These are phyloP conservation scores for Augiades crinisus DNA, from an alignment of 2,888 invertebrate genomes.

Conservation along the genomic window DNA sequence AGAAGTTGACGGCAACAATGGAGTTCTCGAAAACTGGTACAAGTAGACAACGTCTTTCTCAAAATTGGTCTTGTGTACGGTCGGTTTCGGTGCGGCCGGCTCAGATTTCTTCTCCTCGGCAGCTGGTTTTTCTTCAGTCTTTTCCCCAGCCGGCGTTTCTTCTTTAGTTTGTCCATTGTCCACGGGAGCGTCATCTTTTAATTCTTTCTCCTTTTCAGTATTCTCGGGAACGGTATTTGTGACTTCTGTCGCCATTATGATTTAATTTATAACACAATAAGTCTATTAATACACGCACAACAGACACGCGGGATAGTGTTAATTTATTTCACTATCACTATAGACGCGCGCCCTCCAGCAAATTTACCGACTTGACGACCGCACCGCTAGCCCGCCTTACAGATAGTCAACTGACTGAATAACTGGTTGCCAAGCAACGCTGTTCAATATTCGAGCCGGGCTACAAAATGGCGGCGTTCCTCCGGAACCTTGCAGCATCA, in stretches of 20 bases:
- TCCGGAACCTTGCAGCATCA: conserved; percentile 17
- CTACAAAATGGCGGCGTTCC: conserved; percentile 47
- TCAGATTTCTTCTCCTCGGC: conserved; percentile 81
- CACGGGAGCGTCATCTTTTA: conserved; percentile 77
- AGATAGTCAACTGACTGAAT: conserved; percentile 42
- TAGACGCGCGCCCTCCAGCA: conserved; percentile 35
- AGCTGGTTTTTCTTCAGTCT: conserved; percentile 61
- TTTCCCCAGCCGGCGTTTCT: conserved; percentile 67
- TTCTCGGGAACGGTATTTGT: conserved; percentile 85
- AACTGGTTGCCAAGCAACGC: conserved; percentile 51
- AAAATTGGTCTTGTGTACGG: conserved; percentile 93
- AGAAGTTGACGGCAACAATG: conserved; percentile 93
- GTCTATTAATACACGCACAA: conserved; percentile 43
- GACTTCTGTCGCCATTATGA: conserved; percentile 88
- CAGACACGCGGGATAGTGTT: conserved; percentile 35
- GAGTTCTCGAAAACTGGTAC: conserved; percentile 96
- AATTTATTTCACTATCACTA: conserved; percentile 37
- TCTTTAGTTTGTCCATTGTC: conserved; percentile 73
- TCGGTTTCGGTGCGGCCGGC: conserved; percentile 86
- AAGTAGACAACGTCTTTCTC: conserved; percentile 96
- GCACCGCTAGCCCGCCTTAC: conserved; percentile 35
- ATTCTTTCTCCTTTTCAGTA: conserved; percentile 83
- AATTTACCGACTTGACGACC: conserved; percentile 37
- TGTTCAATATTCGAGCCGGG: conserved; percentile 34
- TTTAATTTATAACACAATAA: conserved; percentile 36